A percentile compares a stretch with the other conserved stretches of the same genome.
phyloP scores from a whole-genome alignment of 2,797 vertebrate genomes.

The Hydrolagus colliei region DNA sequence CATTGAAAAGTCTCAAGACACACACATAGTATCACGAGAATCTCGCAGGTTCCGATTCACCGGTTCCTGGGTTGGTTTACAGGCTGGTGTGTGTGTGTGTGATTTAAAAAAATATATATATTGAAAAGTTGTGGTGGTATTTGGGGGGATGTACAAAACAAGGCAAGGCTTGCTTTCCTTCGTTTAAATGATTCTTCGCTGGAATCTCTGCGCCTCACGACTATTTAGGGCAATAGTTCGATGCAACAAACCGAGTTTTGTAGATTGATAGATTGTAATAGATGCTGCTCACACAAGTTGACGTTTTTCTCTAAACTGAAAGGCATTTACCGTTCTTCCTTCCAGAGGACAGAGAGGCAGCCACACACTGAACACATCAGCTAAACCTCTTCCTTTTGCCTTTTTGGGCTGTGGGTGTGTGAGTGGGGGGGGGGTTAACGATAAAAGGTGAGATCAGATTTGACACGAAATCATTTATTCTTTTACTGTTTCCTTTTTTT shows the following conservation, averaged over 20 bases:
- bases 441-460: not conserved
- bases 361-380: too few species aligned
- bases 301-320: too few species aligned
- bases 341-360: too few species aligned
- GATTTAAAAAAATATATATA: too few species aligned
- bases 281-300: not conserved
- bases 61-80: not conserved
- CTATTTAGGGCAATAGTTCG: not conserved
- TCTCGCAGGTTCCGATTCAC: not conserved
- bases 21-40: not conserved
- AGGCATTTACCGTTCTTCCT: too few species aligned
- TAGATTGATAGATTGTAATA: not conserved
- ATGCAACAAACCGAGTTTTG: not conserved
- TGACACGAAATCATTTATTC: too few species aligned
- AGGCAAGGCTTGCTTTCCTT: not conserved
- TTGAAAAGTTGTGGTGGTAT: too few species aligned
- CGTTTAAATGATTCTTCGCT: not conserved
- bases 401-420: not conserved
- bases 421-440: not conserved
- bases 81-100: not conserved
- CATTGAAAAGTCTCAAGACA: too few species aligned
- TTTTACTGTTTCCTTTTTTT: too few species aligned
- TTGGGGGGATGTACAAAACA: not conserved
- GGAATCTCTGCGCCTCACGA: not conserved
- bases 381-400: too few species aligned